phyloP scores from a whole-genome alignment of 1,140 invertebrate genomes.

The Eurosta solidaginis region DNA sequence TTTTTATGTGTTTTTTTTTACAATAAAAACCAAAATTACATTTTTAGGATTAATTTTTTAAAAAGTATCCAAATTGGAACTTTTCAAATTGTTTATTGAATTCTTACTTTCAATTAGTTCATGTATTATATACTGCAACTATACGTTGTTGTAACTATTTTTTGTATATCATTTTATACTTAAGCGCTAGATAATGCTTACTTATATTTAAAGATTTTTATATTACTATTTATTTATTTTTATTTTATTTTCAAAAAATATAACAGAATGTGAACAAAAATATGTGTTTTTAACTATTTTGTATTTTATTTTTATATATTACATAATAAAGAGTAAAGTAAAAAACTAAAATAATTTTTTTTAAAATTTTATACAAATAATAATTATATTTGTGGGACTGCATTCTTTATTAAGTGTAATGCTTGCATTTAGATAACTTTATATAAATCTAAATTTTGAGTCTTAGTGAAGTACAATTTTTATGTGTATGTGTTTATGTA shows the following conservation, averaged over 20 bases:
- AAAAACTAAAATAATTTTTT: no score
- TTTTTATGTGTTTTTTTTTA: no score
- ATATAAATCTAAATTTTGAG: neutral
- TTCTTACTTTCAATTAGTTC: neutral
- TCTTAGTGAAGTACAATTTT: neutral
- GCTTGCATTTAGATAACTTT: neutral
- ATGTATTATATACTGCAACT: constrained; percentile 5
- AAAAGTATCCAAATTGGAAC: constrained; percentile 13
- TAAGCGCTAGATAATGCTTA: neutral
- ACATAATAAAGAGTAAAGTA: no score
- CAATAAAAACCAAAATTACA: no score
- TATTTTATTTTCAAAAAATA: no score
- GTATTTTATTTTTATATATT: no score
- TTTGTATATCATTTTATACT: neutral
- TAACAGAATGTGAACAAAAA: no score
- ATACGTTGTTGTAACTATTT: neutral
- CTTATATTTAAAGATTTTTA: neutral
- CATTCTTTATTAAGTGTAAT: no score
- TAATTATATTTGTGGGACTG: no score
- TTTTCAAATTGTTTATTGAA: neutral
- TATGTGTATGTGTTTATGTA: no score
- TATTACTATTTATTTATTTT: neutral
- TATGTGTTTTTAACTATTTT: no score
- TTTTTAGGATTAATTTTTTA: constrained; percentile 8
- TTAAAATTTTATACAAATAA: no score